Base-by-base conservation (phyloP, 2,888 invertebrate species). In the Mylabris sibirica region DNA sequence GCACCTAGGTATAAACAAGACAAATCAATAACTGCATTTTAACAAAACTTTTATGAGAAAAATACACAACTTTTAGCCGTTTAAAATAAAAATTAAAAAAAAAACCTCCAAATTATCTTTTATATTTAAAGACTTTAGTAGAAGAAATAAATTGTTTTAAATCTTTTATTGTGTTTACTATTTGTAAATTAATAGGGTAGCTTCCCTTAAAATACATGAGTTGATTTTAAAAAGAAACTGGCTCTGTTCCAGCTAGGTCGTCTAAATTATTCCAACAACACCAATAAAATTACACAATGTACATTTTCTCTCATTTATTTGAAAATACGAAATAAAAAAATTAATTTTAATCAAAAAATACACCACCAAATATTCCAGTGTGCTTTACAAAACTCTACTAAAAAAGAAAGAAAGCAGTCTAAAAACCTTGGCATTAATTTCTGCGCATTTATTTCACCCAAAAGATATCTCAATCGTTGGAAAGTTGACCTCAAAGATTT, bases 1-100 rank as follows among this genome's bases (percentile, higher is more conserved):
- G 24, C 57, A 57, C 57, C 14, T 70, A 57, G 14, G 9, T 11
- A 57, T 57, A 57, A 57, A 57, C 26, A 57, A 57, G 57, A 57
- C 57, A 57, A 57, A 57, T 57, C 57, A 57, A 22, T 12, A 53
- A 53, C 3, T 11, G 53, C 53, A 57, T 57, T 57, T 57, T 26
- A 57, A 57, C 14, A 26, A 14, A n/a, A 57, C 5, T 57, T 57
- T 57, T 57, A 57, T 14, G 57, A 26, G 14, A n/a, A 57, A 26
- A 53, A 24, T 12, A 22, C 14, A 11, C 11, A 57, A 26, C 11
- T 12, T 53, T 53, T 12, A 53, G 22, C 49, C 30, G 30, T 30
- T 30, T 4, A 30, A 49, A 22, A 12, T 53, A 1, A 24, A 53
- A 22, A 24, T 1, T 17, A 44, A 17, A 53, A 8, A 3, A 22